Evolutionary conservation across 2,888 invertebrate species (phyloP).

Genomic region (Geophilus truncorum): DNA sequence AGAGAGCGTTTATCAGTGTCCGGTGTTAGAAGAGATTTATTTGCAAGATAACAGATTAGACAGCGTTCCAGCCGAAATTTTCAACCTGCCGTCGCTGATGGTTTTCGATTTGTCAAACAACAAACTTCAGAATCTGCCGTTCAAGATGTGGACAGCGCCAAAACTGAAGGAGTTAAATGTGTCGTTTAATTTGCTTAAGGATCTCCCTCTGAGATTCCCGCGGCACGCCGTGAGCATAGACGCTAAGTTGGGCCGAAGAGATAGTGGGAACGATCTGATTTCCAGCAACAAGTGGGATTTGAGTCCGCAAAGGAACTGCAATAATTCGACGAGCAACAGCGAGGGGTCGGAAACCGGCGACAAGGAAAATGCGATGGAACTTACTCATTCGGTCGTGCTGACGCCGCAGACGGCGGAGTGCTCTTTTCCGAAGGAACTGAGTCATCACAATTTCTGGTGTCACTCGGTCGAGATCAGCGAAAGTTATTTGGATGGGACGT

Average conservation of each 20-base stretch:
- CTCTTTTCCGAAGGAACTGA: slow-evolving; percentile 48
- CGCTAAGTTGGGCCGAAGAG: slow-evolving; percentile 37
- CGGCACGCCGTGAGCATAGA: background rate
- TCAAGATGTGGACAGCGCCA: slow-evolving; percentile 78
- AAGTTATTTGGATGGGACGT: slow-evolving; percentile 39
- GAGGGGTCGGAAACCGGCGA: background rate
- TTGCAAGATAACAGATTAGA: slow-evolving; percentile 85
- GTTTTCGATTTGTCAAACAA: slow-evolving; percentile 92
- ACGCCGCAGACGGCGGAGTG: background rate
- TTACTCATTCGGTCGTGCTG: background rate
- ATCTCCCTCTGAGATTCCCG: slow-evolving; percentile 54
- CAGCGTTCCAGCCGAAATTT: slow-evolving; percentile 71
- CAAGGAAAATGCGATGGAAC: slow-evolving; percentile 5
- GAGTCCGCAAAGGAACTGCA: slow-evolving; percentile 38
- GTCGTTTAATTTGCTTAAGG: slow-evolving; percentile 77
- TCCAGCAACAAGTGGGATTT: slow-evolving; percentile 14
- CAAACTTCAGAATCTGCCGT: slow-evolving; percentile 75
- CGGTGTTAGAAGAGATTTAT: slow-evolving; percentile 81
- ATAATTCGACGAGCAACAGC: slow-evolving; percentile 5
- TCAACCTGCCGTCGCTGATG: slow-evolving; percentile 69
- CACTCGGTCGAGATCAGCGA: slow-evolving; percentile 39
- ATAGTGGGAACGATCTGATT: slow-evolving; percentile 37
- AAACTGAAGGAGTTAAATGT: slow-evolving; percentile 81
- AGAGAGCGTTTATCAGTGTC: slow-evolving; percentile 46
- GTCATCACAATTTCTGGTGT: slow-evolving; percentile 65